Evolutionary conservation across 2,888 invertebrate genomes (phyloP).

Genomic region (Gisinianus flammeolus): DNA sequence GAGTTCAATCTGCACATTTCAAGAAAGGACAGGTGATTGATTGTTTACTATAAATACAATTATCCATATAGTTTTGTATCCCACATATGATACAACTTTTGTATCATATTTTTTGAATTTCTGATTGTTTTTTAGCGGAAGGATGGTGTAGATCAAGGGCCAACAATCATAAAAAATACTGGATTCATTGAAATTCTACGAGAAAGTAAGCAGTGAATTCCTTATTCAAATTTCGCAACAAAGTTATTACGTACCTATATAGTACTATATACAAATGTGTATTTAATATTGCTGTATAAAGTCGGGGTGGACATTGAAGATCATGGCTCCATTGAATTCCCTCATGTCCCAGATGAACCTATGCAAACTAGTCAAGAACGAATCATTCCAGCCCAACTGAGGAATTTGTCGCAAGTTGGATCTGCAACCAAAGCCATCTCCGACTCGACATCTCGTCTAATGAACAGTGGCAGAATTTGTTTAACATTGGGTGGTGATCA

Average conservation of each 20-base stretch:
- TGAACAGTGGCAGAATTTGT: conserved; percentile 56
- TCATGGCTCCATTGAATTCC: conserved; percentile 18
- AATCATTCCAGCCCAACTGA: neutral
- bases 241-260: no score
- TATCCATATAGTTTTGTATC: no score
- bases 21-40: conserved; percentile 49
- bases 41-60: neutral
- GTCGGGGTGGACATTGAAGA: conserved; percentile 38
- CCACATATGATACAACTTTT: no score
- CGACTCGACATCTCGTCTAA: conserved; percentile 38
- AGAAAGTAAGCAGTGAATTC: conserved; percentile 67
- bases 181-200: conserved; percentile 70
- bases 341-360: neutral
- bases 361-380: neutral
- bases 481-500: conserved; percentile 66
- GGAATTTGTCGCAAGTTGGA: conserved; percentile 12
- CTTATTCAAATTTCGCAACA: no score
- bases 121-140: conserved; percentile 64
- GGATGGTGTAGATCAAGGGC: conserved; percentile 74
- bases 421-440: conserved; percentile 43
- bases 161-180: conserved; percentile 70
- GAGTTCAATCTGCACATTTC: conserved; percentile 50
- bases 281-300: conserved; percentile 45
- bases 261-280: no score
- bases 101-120: neutral